phyloP scores from a whole-genome alignment of 2,797 vertebrate species.

The Vespertilio murinus region DNA sequence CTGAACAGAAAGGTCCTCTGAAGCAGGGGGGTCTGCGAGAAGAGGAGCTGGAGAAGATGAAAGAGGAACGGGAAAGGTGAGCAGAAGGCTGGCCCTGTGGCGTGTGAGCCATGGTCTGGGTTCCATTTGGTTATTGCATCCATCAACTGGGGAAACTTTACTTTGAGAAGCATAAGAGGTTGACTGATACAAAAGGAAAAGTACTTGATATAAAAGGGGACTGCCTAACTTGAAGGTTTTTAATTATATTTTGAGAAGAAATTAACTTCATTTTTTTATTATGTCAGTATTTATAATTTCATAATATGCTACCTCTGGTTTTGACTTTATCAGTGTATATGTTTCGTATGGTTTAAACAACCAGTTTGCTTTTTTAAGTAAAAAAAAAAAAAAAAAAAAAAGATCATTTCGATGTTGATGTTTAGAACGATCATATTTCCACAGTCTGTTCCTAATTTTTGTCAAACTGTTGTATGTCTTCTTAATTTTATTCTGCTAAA shows the following conservation, averaged over 20 bases:
- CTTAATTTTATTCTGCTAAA: slow-evolving; percentile 83
- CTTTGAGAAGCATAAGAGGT: neutral
- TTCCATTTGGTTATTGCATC: neutral
- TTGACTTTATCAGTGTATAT: slow-evolving; percentile 40
- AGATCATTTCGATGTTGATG: slow-evolving; percentile 71
- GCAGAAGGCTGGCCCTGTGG: neutral
- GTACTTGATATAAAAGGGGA: neutral
- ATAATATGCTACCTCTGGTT: slow-evolving; percentile 28
- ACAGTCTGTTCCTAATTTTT: slow-evolving; percentile 78
- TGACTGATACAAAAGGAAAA: neutral
- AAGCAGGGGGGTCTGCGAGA: slow-evolving; percentile 88
- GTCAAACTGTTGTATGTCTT: slow-evolving; percentile 76
- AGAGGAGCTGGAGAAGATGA: slow-evolving; percentile 93
- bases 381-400: slow-evolving; percentile 53
- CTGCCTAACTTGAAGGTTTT: neutral
- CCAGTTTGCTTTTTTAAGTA: slow-evolving; percentile 46
- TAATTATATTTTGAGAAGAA: slow-evolving; percentile 16
- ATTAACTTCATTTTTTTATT: neutral
- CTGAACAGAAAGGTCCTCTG: slow-evolving; percentile 86
- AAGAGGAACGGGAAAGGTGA: slow-evolving; percentile 93
- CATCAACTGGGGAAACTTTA: neutral
- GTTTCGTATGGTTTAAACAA: slow-evolving; percentile 64
- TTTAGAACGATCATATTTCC: slow-evolving; percentile 76
- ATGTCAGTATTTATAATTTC: slow-evolving; percentile 11
- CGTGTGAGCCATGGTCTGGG: neutral